Conservation (phyloP, 2,797 vertebrate genomes). For the Todus mexicanus region DNA sequence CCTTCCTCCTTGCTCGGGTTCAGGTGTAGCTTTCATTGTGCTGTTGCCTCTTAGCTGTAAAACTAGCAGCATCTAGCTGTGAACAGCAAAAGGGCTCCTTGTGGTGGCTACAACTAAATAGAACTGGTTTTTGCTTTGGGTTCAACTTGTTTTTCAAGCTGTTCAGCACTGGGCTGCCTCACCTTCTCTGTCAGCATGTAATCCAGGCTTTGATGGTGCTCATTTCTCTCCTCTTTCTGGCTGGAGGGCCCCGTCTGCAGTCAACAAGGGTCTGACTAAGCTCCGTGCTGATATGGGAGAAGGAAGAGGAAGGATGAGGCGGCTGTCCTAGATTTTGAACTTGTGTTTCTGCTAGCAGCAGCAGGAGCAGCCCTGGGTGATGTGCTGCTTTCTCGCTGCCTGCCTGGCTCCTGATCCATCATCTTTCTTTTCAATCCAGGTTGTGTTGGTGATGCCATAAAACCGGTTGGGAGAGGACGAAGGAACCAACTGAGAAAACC, state of each 20-base stretch:
- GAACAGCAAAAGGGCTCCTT: neutral
- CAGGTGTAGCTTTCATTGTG: neutral
- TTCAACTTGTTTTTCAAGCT: constrained; percentile 5
- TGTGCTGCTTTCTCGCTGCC: neutral
- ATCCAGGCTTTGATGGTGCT: neutral
- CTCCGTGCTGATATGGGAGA: accelerated
- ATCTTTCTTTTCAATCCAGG: neutral
- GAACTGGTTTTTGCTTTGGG: neutral
- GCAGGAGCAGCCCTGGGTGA: neutral
- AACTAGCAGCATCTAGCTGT: neutral
- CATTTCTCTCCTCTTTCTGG: accelerated
- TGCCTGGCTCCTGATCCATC: neutral
- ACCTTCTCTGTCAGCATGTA: neutral
- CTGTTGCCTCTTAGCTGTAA: no score
- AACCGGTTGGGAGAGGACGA: neutral
- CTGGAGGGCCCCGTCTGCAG: neutral
- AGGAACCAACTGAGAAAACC: neutral
- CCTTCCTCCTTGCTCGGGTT: neutral
- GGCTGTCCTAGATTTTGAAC: neutral
- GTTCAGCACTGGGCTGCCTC: neutral
- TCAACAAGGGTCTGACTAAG: neutral
- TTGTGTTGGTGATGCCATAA: accelerated
- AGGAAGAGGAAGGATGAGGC: neutral
- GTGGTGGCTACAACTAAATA: neutral
- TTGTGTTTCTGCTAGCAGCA: accelerated